A percentile compares a stretch with the other conserved stretches of the same genome.
Conservation (phyloP, 2,113 vertebrate genomes). For the Ictidomys tridecemlineatus region DNA sequence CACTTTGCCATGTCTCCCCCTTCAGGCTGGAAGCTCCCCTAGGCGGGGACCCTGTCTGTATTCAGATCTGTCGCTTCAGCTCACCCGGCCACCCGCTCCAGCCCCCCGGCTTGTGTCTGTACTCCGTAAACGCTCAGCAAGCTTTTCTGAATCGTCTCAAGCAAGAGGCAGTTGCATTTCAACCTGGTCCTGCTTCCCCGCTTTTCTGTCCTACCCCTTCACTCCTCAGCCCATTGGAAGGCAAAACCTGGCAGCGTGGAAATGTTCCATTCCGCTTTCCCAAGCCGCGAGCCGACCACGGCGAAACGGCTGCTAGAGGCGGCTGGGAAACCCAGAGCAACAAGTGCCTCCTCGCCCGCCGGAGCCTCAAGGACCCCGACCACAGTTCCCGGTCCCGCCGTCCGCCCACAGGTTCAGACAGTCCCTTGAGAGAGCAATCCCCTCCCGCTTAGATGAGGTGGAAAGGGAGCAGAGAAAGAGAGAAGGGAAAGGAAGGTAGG, state of each 20-base stretch:
- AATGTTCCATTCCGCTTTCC: not conserved
- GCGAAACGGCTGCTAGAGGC: not conserved
- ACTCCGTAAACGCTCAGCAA: not conserved
- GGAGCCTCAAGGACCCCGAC: not conserved
- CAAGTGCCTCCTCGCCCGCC: constrained; percentile 66
- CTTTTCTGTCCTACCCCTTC: not conserved
- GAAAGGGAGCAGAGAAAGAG: not conserved
- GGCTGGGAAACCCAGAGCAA: constrained; percentile 54
- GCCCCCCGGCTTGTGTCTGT: not conserved
- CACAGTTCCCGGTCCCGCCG: not conserved
- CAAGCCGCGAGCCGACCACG: not conserved
- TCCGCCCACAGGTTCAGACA: not conserved
- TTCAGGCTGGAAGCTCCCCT: not conserved
- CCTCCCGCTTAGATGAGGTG: not conserved
- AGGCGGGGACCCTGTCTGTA: not conserved
- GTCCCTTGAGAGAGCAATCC: not conserved
- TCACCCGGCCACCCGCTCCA: not conserved
- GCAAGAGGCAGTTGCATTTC: not conserved
- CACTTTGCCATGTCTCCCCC: not conserved
- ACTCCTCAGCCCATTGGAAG: not conserved
- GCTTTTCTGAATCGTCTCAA: not conserved
- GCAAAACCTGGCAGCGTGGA: constrained; percentile 15
- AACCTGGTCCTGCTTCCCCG: not conserved
- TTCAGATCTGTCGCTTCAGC: not conserved
- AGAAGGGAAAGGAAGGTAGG: constrained; percentile 26